A percentile compares a stretch with the other conserved stretches of the same genome.
Evolutionary conservation across 2,113 vertebrate species (phyloP).

Genomic region (Odontophorus gujanensis): DNA sequence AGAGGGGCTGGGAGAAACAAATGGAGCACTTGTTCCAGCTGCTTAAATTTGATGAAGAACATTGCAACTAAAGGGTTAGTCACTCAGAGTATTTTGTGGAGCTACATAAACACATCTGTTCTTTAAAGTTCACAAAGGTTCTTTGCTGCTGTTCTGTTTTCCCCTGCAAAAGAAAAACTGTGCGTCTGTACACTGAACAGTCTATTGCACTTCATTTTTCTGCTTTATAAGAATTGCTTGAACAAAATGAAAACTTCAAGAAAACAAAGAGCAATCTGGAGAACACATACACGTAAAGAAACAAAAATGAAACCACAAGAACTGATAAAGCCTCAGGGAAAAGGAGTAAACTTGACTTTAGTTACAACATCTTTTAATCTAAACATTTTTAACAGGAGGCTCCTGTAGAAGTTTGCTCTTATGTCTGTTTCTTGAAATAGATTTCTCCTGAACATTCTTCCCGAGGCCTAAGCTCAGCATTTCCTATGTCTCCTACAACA

Average conservation of each 20-base stretch:
- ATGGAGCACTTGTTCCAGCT: neutral
- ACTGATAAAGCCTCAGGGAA: neutral
- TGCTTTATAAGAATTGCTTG: neutral
- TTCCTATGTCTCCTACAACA: neutral
- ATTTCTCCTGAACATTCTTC: neutral
- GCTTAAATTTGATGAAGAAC: neutral
- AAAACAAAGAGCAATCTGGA: neutral
- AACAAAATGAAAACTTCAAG: neutral
- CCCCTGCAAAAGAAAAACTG: neutral
- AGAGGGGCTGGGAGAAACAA: neutral
- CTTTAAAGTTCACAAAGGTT: neutral
- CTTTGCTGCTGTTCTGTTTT: neutral
- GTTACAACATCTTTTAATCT: neutral
- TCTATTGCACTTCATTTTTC: neutral
- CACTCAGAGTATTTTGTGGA: neutral
- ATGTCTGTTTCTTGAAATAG: neutral
- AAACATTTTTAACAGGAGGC: neutral
- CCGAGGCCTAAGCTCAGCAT: neutral
- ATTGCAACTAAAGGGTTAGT: neutral
- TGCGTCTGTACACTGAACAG: neutral
- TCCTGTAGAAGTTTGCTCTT: neutral
- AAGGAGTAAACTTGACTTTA: neutral
- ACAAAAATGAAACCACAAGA: neutral
- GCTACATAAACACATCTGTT: neutral
- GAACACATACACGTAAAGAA: neutral